These are phyloP conservation scores for Triops longicaudatus DNA, from an alignment of 1,140 invertebrate species.

Conservation along the genomic window DNA sequence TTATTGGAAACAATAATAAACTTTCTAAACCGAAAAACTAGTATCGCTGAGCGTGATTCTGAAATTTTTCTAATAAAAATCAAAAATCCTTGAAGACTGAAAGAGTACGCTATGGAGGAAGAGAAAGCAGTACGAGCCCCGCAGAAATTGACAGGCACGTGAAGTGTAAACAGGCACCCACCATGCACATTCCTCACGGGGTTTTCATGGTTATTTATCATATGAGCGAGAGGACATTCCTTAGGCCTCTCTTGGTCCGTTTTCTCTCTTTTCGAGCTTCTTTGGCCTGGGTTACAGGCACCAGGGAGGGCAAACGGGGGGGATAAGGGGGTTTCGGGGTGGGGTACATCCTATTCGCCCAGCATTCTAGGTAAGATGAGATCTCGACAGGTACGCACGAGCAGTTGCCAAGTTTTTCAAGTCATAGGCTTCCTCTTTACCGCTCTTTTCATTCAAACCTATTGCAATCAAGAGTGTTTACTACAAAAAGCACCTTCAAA, in stretches of 20 bases:
- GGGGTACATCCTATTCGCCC: neutral
- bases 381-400: neutral
- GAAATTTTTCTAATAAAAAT: neutral
- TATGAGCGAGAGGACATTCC: slow-evolving; percentile 14
- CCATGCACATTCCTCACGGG: slow-evolving; percentile 5
- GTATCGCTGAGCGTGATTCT: no score
- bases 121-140: neutral
- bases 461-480: neutral
- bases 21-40: no score
- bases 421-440: neutral
- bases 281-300: neutral
- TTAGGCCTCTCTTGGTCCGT: neutral
- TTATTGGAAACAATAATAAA: no score
- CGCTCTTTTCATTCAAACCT: neutral
- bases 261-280: neutral
- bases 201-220: slow-evolving; percentile 9
- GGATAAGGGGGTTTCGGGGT: no score
- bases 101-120: neutral
- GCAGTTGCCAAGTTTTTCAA: neutral
- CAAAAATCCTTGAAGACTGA: neutral
- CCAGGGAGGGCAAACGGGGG: neutral
- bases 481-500: no score
- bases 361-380: neutral
- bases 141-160: slow-evolving; percentile 1
- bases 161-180: neutral